Base-by-base conservation (phyloP, 2,113 vertebrate genomes). In the Archocentrus centrarchus region DNA sequence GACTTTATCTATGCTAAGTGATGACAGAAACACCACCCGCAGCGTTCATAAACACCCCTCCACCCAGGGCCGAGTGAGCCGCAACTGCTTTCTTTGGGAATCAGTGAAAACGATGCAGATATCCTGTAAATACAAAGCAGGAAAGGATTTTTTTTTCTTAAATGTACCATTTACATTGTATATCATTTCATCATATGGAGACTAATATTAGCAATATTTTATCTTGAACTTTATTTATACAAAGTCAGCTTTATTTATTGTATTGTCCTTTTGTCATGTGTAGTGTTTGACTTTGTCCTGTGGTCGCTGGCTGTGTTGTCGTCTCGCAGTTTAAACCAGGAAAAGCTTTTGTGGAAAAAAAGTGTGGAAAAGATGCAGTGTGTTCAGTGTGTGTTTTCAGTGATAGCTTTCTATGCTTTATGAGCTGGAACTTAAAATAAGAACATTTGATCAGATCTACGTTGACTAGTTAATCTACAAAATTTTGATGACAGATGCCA, bases 161-260 rank as follows among this genome's bases (percentile, higher is more conserved):
- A 80, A 86, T 75, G 32, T 61, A 88, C 15, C 88, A 90, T 93
- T 91, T 93, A 77, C 91, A 92, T 87, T 93, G 89, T 89, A 68
- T 84, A 87, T 85, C 75, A 44, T 13, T 55, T 17, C 39, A 84
- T 55, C 58, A 88, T 82, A 88, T 87, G 39, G 85, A 87, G 75
- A 88, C 75, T 86, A 88, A 84, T 83, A 76, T 75, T 79, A 88
- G 92, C 89, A 93, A 91, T 93, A 93, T 93, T 92, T 93, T 88
- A 92, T 93, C 86, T 75, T 88, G 80, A 92, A 84, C 61, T 90
- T 59, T 93, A 94, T 95, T 94, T 92, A 93, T 94, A 91, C 83
- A 87, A 82, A 91, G 82, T 75, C 63, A 88, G 91, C 77, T 89
- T 89, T 94, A 95, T 94, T 93, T 94, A 94, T 94, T 91, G 80